Evolutionary conservation across 2,797 vertebrate genomes (phyloP).

Genomic region (Dendrocincla tyrannina): DNA sequence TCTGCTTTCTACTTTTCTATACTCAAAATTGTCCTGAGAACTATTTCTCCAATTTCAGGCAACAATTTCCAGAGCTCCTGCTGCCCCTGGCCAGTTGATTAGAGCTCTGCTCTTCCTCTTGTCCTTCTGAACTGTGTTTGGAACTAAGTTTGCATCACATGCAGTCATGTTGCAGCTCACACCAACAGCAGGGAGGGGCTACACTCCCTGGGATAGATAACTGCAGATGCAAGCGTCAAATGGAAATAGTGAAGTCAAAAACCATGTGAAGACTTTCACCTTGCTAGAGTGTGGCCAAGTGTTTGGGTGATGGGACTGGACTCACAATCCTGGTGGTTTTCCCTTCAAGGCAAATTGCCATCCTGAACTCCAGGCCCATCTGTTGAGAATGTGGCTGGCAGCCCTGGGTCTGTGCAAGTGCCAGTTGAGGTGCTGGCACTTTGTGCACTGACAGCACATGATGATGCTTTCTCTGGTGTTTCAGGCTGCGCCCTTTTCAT

Average conservation of each 20-base stretch:
- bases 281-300: neutral
- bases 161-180: neutral
- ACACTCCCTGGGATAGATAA: neutral
- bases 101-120: neutral
- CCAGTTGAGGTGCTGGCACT: neutral
- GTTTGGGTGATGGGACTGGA: neutral
- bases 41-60: too few species aligned
- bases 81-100: neutral
- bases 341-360: neutral
- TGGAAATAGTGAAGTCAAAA: neutral
- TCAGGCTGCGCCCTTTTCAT: neutral
- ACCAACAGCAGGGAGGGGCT: neutral
- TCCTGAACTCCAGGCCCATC: neutral
- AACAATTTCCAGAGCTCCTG: neutral
- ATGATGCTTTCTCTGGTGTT: fast-evolving
- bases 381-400: neutral
- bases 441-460: fast-evolving
- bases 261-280: too few species aligned
- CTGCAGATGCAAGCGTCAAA: neutral
- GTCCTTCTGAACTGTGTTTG: neutral
- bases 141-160: fast-evolving
- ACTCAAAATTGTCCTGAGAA: too few species aligned
- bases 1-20: too few species aligned
- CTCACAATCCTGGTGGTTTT: neutral
- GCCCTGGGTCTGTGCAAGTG: fast-evolving